Conservation (phyloP, 2,888 invertebrate genomes). For the Volucella zonaria region DNA sequence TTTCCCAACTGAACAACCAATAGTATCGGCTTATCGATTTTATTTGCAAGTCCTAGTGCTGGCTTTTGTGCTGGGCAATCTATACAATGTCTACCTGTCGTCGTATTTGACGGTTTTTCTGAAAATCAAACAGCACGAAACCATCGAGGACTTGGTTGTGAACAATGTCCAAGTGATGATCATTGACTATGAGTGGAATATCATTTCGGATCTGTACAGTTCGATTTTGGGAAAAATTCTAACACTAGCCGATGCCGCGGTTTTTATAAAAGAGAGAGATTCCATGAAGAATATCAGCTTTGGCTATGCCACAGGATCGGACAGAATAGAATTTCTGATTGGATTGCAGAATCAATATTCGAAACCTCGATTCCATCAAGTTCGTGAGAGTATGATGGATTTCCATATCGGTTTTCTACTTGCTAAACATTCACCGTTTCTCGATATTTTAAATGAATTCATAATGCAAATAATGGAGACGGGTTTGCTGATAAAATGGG, state of each 20-base stretch:
- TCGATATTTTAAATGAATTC: conserved; percentile 26
- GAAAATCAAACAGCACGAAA: conserved; percentile 30
- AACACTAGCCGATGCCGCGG: background rate
- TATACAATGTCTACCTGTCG: conserved; percentile 31
- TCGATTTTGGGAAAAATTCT: background rate
- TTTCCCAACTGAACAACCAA: background rate
- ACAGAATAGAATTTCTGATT: conserved; percentile 24
- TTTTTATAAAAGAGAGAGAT: background rate
- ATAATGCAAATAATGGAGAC: conserved; percentile 24
- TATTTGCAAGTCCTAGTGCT: conserved; percentile 15
- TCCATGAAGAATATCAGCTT: conserved; percentile 34
- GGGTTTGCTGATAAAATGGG: conserved; percentile 36
- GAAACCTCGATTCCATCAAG: conserved; percentile 7
- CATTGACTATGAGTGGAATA: background rate
- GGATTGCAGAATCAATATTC: background rate
- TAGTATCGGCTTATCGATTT: conserved; percentile 7
- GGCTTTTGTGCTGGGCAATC: conserved; percentile 18
- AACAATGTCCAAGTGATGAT: conserved; percentile 22
- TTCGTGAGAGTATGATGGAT: background rate
- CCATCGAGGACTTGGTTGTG: conserved; percentile 27
- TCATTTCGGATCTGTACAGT: background rate
- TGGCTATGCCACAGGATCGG: conserved; percentile 18
- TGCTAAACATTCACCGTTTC: conserved; percentile 14
- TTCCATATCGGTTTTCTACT: background rate
- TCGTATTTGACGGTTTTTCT: conserved; percentile 42